Conservation (phyloP, 2,888 invertebrate genomes). For the Drosophila falleni region DNA sequence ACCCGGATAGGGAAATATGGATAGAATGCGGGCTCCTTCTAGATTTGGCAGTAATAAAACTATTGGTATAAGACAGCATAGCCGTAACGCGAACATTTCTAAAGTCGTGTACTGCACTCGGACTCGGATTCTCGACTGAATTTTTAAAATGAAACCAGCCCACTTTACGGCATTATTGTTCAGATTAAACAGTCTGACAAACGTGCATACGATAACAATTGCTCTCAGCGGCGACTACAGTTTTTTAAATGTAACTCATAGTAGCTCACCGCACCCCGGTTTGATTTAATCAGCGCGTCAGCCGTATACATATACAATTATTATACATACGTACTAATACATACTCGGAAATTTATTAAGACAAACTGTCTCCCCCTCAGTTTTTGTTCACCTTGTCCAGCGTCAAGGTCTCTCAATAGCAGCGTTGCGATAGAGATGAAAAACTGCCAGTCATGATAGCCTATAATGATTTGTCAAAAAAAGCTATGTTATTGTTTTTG, state of each 20-base stretch:
- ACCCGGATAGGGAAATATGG: constrained; percentile 75
- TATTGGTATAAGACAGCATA: constrained; percentile 21
- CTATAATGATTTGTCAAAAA: neutral
- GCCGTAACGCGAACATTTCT: constrained; percentile 38
- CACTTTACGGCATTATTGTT: neutral
- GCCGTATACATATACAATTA: neutral
- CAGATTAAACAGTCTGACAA: constrained; percentile 5
- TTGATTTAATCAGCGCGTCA: neutral
- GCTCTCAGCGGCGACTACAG: constrained; percentile 14
- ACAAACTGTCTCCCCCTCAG: neutral
- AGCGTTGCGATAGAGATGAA: neutral
- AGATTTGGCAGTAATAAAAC: constrained; percentile 33
- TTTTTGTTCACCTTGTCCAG: neutral
- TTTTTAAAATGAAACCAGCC: neutral
- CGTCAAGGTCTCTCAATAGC: neutral
- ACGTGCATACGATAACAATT: constrained; percentile 56
- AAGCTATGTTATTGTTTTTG: neutral
- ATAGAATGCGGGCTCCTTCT: constrained; percentile 70
- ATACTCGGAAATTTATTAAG: neutral
- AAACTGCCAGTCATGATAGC: constrained; percentile 28
- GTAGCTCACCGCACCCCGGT: neutral
- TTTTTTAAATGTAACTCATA: constrained; percentile 18
- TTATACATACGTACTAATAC: neutral
- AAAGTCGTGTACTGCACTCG: neutral
- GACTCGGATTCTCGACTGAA: constrained; percentile 43